Base-by-base conservation (phyloP, 2,113 vertebrate species). In the Echinops telfairi region DNA sequence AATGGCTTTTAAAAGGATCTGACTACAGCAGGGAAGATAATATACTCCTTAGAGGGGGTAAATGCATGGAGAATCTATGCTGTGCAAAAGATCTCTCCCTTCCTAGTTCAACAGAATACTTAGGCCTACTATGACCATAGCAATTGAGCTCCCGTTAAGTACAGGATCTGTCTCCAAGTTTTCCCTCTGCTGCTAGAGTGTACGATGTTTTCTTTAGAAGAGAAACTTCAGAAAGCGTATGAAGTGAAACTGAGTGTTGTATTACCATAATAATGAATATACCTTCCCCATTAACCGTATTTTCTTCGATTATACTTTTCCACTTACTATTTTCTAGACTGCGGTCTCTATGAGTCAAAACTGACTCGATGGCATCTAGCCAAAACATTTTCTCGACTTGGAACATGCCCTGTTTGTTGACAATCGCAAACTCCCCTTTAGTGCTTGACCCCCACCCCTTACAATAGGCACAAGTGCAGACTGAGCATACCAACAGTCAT, bases 141-240 rank as follows among this genome's bases (percentile, higher is more conserved):
- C 80, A 90, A 86, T 62, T 68, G 66, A 90, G 38, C 19, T 53
- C 40, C 62, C 43, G 53, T 79, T 79, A 89, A 93, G 47, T 43
- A 7, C 38, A 78, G 25, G 78, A 68, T 89, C 38, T 77, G 10
- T 86, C 36, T 93, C n/a, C 31, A 17, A 33, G 17, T n/a, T 78
- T 88, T 60, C 57, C 23, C 29, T 87, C 80, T 90, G 31, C n/a
- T 84, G 40, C 53, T 66, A 53, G 20, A 90, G 11, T 58, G 8
- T 78, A 43, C 5, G 47, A 53, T 38, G 10, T 84, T 78, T 81
- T 81, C 31, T 90, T 90, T 86, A 82, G n/a, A 62, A 88, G 33
- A 83, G 95, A 92, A 76, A 20, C 19, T 85, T 86, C 31, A 86
- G 71, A 94, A 94, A 77, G 36, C 66, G 47, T 92, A 66, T 4